Conservation (phyloP, 2,888 invertebrate genomes). For the Athalia cordata region DNA sequence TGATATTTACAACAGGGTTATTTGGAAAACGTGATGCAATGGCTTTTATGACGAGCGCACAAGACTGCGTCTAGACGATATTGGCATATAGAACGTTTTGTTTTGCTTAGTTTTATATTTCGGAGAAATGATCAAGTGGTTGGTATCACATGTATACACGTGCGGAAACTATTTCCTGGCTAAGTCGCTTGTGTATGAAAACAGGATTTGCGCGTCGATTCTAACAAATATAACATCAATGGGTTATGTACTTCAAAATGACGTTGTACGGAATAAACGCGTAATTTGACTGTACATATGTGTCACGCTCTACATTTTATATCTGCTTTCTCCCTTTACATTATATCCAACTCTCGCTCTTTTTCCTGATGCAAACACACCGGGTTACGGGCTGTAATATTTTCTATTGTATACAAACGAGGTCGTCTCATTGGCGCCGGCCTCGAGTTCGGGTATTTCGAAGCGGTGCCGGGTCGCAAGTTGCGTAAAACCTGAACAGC, state of each 20-base stretch:
- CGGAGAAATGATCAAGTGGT: constrained; percentile 7
- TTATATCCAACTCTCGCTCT: background rate
- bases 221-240: background rate
- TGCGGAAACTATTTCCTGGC: background rate
- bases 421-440: constrained; percentile 37
- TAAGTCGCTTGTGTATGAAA: background rate
- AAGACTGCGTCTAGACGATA: constrained; percentile 29
- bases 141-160: background rate
- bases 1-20: background rate
- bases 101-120: constrained; percentile 6
- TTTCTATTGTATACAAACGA: constrained; percentile 37
- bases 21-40: constrained; percentile 15
- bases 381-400: constrained; percentile 1
- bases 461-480: background rate
- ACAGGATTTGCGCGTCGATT: constrained; percentile 6
- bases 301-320: constrained; percentile 15
- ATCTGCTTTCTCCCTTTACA: background rate
- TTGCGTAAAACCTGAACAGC: constrained; percentile 27
- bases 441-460: constrained; percentile 28
- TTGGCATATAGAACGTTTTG: background rate
- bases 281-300: background rate
- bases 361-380: constrained; percentile 4
- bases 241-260: constrained; percentile 1
- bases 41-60: background rate
- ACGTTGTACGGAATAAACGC: background rate